Evolutionary conservation across 2,113 vertebrate genomes (phyloP), one percentile per base, ranked within the genome.

Genomic region (Chloebia gouldiae): DNA sequence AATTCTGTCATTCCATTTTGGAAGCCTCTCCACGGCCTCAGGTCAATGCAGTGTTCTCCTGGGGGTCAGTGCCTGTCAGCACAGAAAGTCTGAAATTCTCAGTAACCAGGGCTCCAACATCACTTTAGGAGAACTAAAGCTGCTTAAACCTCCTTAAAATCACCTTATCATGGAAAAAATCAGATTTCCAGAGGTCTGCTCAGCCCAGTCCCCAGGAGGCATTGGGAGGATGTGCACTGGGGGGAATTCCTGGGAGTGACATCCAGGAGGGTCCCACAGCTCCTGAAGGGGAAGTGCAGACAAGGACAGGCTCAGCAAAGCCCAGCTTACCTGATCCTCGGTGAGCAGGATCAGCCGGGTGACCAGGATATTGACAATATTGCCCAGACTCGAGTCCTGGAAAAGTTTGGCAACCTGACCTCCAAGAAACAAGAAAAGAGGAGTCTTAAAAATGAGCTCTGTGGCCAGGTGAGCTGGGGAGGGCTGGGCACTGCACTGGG

Each of bases 341-440:
- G 99, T 99, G 66, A 99, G 98, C 79, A 99, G 98, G 94, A 99
- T 99, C 90, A 99, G 98, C 37, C 99, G 98, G 6, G 99, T 99
- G 76, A 99, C 99, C 47, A 99, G 98, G 68, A 99, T 99, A 96
- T 99, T 99, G 96, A 99, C 98, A 98, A 98, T 99, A 97, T 98
- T 99, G 98, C 99, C 99, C 98, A 99, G 99, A 98, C 99, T 99
- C 68, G 99, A 99, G 98, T 99, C 99, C 98, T 99, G 99, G 98
- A 99, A 99, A 99, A 99, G 99, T 99, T 99, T 99, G 99, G 99
- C 99, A 99, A 99, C 99, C 99, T 99, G 99, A 99, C 99, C 99
- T 99, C 99, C 99, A 99, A 98, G 98, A 99, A 99, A 99, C 98
- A 99, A 99, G 98, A 99, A 99, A 99, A 99, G 98, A 98, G 95